Base-by-base conservation (phyloP, 2,888 invertebrate species). In the Rhodophaea formosa region DNA sequence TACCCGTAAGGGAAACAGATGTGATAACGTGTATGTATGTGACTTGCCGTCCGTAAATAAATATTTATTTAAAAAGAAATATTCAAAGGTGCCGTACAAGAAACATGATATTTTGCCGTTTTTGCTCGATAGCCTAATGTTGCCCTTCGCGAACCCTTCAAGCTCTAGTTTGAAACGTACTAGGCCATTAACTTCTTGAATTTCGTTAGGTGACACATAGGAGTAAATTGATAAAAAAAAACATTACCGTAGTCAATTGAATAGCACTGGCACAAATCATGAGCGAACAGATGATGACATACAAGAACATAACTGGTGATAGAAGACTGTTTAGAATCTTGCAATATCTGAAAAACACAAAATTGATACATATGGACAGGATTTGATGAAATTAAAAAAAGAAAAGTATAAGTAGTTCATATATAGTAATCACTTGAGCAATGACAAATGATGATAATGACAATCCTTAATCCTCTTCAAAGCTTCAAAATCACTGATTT, bases 231-330 rank as follows among this genome's bases (percentile, higher is more conserved):
- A 1, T 5, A 1, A 32, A 29, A 30, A 30, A 29, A 49, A 32
- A 7, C 14, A 12, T 30, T 74, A 87, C 88, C 74, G 71, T 75
- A 12, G 82, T 84, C n/a, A 89, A 59, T 61, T 88, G 88, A 6
- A 85, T 76, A 43, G 86, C 91, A 62, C 86, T 84, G 0, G 88
- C 83, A 62, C 90, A 91, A 46, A 91, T 82, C 90, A 91, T 91
- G 0, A 91, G 67, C 0, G 91, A 90, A 57, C 91, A 92, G 44
- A 91, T 86, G 7, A 90, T 72, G 0, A 91, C 83, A 63, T 91
- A 90, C 39, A 88, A 14, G 65, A 91, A 90, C 86, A 91, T 81
- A 0, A 90, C 85, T 0, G 91, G 91, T 8, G 90, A 90, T 1
- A 89, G 62, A 16, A 91, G 62, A 0, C 76, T 76, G 62, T 90